Conservation (phyloP, 2,888 invertebrate species). For the Elysia crispata region DNA sequence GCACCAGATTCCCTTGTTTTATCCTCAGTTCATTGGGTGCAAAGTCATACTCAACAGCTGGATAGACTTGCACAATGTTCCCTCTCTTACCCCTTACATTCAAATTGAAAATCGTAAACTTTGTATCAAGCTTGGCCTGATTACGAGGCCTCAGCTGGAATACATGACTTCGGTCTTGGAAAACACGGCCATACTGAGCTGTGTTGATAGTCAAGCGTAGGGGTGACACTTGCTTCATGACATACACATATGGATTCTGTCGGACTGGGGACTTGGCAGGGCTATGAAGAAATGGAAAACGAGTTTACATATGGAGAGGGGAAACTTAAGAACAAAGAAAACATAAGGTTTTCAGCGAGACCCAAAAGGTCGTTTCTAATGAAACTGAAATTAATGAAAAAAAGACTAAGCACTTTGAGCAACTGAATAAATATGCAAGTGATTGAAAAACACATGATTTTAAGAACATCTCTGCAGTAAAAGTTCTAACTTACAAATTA, state of each 20-base stretch:
- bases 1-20: slow-evolving; percentile 67
- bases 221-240: slow-evolving; percentile 65
- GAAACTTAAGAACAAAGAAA: too few species aligned
- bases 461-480: background rate
- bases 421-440: too few species aligned
- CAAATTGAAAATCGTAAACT: slow-evolving; percentile 63
- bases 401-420: background rate
- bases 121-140: slow-evolving; percentile 49
- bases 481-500: slow-evolving; percentile 57
- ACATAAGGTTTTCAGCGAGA: too few species aligned
- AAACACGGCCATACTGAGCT: slow-evolving; percentile 74
- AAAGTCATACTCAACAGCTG: slow-evolving; percentile 77
- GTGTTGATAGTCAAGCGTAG: slow-evolving; percentile 75
- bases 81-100: slow-evolving; percentile 77
- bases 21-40: slow-evolving; percentile 72
- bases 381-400: background rate
- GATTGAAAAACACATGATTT: too few species aligned
- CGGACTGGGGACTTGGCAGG: slow-evolving; percentile 68
- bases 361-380: too few species aligned
- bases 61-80: slow-evolving; percentile 77
- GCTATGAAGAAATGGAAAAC: background rate
- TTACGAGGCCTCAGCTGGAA: slow-evolving; percentile 71
- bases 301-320: too few species aligned
- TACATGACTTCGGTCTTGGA: slow-evolving; percentile 75
- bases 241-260: slow-evolving; percentile 72